phyloP scores from a whole-genome alignment of 2,113 vertebrate species.

The Trematocara marginatum region DNA sequence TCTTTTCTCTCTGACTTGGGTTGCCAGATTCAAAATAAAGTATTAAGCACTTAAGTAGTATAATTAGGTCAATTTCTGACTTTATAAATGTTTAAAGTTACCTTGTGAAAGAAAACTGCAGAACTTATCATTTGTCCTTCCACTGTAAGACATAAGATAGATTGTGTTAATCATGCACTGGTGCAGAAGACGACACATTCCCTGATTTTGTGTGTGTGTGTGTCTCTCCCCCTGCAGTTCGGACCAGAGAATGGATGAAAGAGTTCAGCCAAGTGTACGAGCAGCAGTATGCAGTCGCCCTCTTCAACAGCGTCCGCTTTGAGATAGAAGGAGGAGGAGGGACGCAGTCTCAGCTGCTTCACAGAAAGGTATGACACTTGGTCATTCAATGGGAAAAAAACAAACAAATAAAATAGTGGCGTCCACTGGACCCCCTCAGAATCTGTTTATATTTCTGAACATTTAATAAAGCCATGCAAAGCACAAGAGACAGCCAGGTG shows the following conservation, averaged over 20 bases:
- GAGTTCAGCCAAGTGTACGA: constrained; percentile 79
- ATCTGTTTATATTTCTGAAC: neutral
- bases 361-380: constrained; percentile 80
- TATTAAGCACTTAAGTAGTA: neutral
- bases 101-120: neutral
- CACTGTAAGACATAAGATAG: neutral
- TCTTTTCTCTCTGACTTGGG: neutral
- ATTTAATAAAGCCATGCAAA: neutral
- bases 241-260: constrained; percentile 75
- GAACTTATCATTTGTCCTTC: neutral
- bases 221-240: constrained; percentile 65
- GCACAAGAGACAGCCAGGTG: neutral
- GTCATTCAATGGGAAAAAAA: neutral
- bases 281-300: constrained; percentile 86
- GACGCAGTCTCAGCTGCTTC: constrained; percentile 85
- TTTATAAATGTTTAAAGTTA: neutral
- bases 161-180: neutral
- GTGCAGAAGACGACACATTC: neutral
- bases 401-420: fast-evolving
- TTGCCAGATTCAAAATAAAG: neutral
- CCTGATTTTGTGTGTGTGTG: neutral
- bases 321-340: constrained; percentile 86
- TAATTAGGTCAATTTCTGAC: neutral
- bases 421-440: neutral
- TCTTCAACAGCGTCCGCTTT: constrained; percentile 89